phyloP scores from a whole-genome alignment of 2,113 vertebrate genomes.

The Burhinus oedicnemus region DNA sequence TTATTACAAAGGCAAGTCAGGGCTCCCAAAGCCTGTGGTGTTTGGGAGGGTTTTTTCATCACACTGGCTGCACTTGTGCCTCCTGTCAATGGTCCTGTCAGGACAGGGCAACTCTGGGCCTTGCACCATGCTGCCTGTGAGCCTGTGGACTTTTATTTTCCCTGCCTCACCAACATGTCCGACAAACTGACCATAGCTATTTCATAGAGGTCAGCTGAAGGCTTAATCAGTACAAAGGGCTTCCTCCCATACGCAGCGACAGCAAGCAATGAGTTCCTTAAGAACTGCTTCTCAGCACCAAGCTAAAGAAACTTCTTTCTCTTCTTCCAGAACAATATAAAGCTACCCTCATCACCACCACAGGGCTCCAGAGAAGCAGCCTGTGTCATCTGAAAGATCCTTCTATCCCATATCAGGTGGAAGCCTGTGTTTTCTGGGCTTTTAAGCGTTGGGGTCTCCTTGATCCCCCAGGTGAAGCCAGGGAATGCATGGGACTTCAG shows the following conservation, averaged over 20 bases:
- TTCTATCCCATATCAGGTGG: not conserved
- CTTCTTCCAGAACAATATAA: not conserved
- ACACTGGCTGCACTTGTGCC: not conserved
- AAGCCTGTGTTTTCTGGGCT: not conserved
- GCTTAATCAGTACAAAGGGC: not conserved
- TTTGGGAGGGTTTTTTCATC: not conserved
- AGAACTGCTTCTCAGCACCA: not conserved
- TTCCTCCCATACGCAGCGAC: not conserved
- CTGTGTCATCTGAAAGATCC: not conserved
- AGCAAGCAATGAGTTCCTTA: not conserved
- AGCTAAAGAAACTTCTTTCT: not conserved
- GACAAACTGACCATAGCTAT: not conserved
- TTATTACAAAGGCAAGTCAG: not conserved
- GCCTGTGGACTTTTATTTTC: not conserved
- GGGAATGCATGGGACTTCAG: not conserved
- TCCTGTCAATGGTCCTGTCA: not conserved
- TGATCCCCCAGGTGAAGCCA: not conserved
- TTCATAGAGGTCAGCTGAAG: not conserved
- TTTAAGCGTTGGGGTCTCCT: not conserved
- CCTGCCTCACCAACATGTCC: not conserved
- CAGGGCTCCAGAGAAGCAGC: not conserved
- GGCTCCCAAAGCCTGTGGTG: not conserved
- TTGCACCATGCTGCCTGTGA: not conserved
- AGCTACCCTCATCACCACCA: not conserved
- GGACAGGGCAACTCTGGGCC: not conserved